Conservation (phyloP, 2,113 vertebrate genomes). For the Onychorhynchus coronatus region DNA sequence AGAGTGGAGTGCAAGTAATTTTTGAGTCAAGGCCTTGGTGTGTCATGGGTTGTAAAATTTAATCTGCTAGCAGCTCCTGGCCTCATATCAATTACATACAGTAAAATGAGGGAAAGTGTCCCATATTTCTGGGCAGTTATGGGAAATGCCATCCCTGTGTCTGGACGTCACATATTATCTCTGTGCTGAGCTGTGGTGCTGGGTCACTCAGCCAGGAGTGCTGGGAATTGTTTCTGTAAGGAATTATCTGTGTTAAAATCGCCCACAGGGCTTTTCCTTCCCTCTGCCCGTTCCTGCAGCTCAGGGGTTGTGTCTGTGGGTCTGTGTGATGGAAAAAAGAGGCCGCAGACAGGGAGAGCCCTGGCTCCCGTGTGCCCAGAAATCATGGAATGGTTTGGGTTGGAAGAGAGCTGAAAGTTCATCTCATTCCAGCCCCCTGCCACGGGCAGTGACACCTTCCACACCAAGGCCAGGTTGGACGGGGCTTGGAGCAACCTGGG, state of each 20-base stretch:
- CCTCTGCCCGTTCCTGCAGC: rapidly evolving
- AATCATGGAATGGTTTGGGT: background rate
- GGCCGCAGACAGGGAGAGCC: background rate
- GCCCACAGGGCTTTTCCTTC: background rate
- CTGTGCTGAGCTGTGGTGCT: background rate
- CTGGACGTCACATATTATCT: background rate
- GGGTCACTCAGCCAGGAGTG: background rate
- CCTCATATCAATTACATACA: conserved; percentile 17
- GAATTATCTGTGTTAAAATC: background rate
- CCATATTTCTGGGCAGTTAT: background rate
- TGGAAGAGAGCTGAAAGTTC: background rate
- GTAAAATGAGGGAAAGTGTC: conserved; percentile 21
- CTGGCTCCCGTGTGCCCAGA: background rate
- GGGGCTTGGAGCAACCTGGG: too few relatives aligned
- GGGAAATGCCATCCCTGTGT: background rate
- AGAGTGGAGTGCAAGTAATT: background rate
- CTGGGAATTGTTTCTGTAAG: background rate
- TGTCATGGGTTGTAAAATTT: conserved; percentile 37
- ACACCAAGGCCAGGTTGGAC: background rate
- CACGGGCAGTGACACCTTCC: background rate
- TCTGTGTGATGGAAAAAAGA: background rate
- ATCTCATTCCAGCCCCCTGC: background rate
- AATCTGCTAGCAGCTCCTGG: conserved; percentile 45
- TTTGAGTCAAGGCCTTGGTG: conserved; percentile 8
- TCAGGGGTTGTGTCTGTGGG: rapidly evolving